Percentiles rank a stretch among this genome's conserved stretches.
phyloP scores from a whole-genome alignment of 1,140 invertebrate genomes.

The Camponotus pennsylvanicus region DNA sequence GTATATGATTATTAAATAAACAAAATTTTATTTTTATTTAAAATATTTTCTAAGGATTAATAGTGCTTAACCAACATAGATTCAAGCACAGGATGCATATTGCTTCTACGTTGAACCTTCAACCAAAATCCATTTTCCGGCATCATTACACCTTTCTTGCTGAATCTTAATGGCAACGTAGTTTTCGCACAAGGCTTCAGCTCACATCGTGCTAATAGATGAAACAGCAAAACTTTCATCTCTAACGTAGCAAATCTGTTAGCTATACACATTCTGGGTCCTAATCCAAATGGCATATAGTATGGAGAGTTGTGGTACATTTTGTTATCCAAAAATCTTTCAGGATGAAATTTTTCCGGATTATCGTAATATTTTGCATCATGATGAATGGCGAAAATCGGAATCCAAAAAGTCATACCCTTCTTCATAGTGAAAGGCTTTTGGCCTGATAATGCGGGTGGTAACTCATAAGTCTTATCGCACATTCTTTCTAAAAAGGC shows the following conservation, averaged over 20 bases:
- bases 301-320: background rate
- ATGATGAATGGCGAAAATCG: background rate
- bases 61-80: too few species aligned
- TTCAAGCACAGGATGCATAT: background rate
- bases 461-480: slow-evolving; percentile 82
- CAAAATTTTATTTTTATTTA: background rate
- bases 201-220: slow-evolving; percentile 40
- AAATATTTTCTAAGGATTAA: background rate
- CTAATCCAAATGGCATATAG: background rate
- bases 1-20: too few species aligned
- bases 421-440: slow-evolving; percentile 28
- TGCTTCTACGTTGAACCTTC: slow-evolving; percentile 50
- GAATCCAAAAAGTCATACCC: slow-evolving; percentile 20
- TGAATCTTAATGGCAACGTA: slow-evolving; percentile 5
- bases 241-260: too few species aligned
- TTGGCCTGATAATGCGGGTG: slow-evolving; percentile 15
- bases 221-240: too few species aligned
- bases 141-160: background rate
- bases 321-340: slow-evolving; percentile 30
- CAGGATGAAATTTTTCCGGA: slow-evolving; percentile 21
- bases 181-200: slow-evolving; percentile 21
- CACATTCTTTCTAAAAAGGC: slow-evolving; percentile 84
- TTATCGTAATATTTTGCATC: slow-evolving; percentile 45
- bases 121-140: slow-evolving; percentile 78
- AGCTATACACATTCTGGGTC: too few species aligned